These are phyloP conservation scores for Chloroclystis v-ata DNA, from an alignment of 2,888 invertebrate species.

Conservation along the genomic window DNA sequence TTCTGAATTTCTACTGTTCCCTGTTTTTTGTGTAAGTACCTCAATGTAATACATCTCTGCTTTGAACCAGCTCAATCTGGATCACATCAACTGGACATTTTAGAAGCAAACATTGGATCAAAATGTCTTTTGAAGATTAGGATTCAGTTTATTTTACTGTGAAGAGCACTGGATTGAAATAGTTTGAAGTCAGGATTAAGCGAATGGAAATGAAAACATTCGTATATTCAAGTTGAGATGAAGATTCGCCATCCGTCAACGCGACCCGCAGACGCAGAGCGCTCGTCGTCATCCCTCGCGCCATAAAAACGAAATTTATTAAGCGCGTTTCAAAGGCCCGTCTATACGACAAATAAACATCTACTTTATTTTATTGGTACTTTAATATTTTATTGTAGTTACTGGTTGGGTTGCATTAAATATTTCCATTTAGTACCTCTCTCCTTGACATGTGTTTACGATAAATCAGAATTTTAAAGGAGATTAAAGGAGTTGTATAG, in stretches of 20 bases:
- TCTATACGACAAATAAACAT: constrained; percentile 30
- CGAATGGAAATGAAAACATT: too few relatives aligned
- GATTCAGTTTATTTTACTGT: too few relatives aligned
- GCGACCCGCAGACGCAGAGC: neutral
- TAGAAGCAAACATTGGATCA: too few relatives aligned
- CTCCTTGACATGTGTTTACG: constrained; percentile 22
- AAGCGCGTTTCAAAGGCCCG: constrained; percentile 22
- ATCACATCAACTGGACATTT: too few relatives aligned
- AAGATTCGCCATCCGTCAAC: neutral
- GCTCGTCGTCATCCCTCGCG: constrained; percentile 18
- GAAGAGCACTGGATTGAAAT: too few relatives aligned
- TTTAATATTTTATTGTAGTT: constrained; percentile 27
- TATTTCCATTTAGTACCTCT: constrained; percentile 18
- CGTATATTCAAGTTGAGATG: neutral
- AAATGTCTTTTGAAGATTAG: too few relatives aligned
- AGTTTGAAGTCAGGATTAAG: too few relatives aligned
- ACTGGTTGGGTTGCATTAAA: constrained; percentile 24
- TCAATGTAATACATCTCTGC: too few relatives aligned
- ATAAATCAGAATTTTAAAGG: constrained; percentile 23
- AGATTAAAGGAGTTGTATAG: too few relatives aligned
- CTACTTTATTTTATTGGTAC: constrained; percentile 32
- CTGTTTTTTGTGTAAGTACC: too few relatives aligned
- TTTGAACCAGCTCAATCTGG: too few relatives aligned
- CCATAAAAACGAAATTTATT: constrained; percentile 28
- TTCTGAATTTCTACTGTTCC: too few relatives aligned